Evolutionary conservation across 2,113 vertebrate species (phyloP).

Genomic region (Hydropotes inermis): DNA sequence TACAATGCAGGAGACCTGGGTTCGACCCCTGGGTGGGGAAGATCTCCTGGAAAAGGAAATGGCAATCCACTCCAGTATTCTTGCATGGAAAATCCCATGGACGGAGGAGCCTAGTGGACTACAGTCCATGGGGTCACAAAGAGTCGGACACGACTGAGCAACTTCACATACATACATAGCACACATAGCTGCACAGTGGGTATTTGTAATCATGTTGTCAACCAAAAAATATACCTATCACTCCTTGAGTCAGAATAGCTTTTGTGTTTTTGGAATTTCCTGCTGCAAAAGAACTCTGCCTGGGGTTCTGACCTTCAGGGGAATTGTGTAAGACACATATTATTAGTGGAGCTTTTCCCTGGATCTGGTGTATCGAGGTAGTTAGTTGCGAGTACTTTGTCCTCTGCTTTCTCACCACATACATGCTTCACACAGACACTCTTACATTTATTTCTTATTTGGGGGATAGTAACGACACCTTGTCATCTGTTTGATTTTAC

Average conservation of each 20-base stretch:
- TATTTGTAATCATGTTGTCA: conserved; percentile 11
- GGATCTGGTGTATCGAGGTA: background rate
- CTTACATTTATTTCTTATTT: conserved; percentile 34
- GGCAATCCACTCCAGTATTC: no score
- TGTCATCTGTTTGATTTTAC: conserved; percentile 49
- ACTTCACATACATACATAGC: background rate
- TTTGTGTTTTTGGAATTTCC: conserved; percentile 17
- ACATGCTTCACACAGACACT: background rate
- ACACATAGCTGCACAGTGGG: background rate
- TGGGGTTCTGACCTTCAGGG: background rate
- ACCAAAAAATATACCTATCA: background rate
- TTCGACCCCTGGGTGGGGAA: no score
- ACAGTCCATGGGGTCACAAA: no score
- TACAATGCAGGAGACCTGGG: no score
- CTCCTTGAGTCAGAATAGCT: conserved; percentile 26
- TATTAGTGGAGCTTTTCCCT: conserved; percentile 32
- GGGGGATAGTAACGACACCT: background rate
- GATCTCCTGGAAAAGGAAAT: no score
- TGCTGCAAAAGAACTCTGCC: background rate
- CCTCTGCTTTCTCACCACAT: background rate
- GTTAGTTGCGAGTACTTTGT: background rate
- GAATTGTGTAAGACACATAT: background rate
- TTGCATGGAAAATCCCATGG: no score
- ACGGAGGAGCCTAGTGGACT: no score
- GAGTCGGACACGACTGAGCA: no score